Evolutionary conservation across 2,888 invertebrate genomes (phyloP), one percentile per base, ranked within the genome.

Genomic region (Mamestra brassicae): DNA sequence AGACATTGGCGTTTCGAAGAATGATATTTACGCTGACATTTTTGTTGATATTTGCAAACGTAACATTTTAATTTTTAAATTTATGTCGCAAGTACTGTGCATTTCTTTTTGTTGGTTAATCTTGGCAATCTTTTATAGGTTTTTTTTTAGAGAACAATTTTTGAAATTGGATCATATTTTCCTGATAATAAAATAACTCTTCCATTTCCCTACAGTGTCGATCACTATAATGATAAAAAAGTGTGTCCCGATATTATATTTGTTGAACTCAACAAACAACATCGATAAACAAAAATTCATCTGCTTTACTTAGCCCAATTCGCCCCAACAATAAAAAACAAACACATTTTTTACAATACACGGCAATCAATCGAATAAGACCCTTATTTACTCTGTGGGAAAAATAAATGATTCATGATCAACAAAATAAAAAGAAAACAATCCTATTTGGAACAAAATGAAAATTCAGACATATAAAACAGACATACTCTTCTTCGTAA

Each of bases 321-420:
- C 67, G 45, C n/a, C 54, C 54, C 36, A 66, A 36, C 38, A 66
- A 80, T 57, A 80, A 73, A 63, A 78, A 66, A 62, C 50, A 76
- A 57, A 62, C 36, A 71, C 71, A 78, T 62, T 42, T 74, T 74
- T 78, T 66, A 81, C 42, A 80, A 57, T 47, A 71, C 3, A 71
- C 58, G 26, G 36, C 45, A 70, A 13, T 58, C 72, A 78, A 82
- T 78, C 62, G 58, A 82, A 78, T 69, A 66, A 82, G 42, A 54
- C 67, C 64, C 71, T 71, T 78, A 70, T 79, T 78, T 72, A 65
- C 54, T 73, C 36, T 8, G 42, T 42, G 66, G 50, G 26, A 42
- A 71, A 85, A 79, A 79, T 74, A 84, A 83, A 78, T 84, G 75
- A 84, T 83, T 80, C 74, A 84, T 79, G 82, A 76, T 76, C 62